A percentile compares a stretch with the other conserved stretches of the same genome.
These are phyloP conservation scores for Amphiprion percula DNA, from an alignment of 2,113 vertebrate species.

Conservation along the genomic window DNA sequence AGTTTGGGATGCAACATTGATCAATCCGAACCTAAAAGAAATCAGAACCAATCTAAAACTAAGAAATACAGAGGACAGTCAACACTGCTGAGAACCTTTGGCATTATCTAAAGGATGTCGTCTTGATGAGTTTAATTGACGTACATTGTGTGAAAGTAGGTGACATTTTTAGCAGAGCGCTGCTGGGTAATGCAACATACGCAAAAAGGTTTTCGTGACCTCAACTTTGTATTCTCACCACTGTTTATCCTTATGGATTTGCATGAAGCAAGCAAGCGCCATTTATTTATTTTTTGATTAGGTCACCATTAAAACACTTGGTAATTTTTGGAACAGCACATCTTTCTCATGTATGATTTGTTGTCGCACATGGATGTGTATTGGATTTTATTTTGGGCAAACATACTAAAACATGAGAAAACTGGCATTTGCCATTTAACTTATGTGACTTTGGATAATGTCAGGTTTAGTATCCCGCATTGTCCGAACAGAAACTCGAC, in stretches of 20 bases:
- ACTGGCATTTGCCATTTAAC: neutral
- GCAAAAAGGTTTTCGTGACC: neutral
- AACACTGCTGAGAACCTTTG: neutral
- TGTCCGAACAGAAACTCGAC: conserved; percentile 10
- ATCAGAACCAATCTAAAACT: neutral
- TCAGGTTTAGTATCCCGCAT: neutral
- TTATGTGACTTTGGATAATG: neutral
- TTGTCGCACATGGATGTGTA: too few relatives aligned
- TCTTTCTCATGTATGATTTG: neutral
- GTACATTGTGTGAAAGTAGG: neutral
- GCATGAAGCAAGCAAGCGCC: too few relatives aligned
- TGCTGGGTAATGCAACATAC: conserved; percentile 14
- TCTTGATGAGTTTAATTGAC: neutral
- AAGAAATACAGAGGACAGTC: neutral
- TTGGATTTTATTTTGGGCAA: neutral
- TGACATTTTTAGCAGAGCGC: neutral
- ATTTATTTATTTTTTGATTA: too few relatives aligned
- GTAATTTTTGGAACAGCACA: neutral
- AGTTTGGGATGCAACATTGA: conserved; percentile 20
- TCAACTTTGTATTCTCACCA: conserved; percentile 1
- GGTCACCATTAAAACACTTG: too few relatives aligned
- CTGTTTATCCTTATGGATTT: neutral
- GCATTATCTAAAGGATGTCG: neutral
- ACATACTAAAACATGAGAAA: conserved; percentile 20
- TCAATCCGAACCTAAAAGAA: neutral